Conservation (phyloP, 2,113 vertebrate genomes). For the Spheniscus mendiculus region DNA sequence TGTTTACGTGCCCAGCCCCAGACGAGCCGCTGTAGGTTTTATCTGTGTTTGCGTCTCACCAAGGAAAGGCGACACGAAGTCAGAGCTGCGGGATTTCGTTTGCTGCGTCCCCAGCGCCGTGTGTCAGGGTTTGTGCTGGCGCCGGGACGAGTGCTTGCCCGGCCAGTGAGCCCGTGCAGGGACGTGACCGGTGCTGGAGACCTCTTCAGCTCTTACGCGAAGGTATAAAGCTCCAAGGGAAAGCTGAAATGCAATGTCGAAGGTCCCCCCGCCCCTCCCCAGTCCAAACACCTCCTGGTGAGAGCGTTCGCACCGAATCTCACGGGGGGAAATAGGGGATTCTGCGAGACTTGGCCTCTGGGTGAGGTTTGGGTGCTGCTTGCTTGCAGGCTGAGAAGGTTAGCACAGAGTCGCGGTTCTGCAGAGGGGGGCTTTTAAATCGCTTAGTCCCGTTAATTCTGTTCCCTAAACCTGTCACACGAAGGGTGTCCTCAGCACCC, state of each 20-base stretch:
- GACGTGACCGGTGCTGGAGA: rapidly evolving
- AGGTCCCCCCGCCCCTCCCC: neutral
- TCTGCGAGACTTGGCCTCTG: neutral
- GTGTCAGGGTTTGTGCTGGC: neutral
- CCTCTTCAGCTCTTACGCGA: neutral
- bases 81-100: neutral
- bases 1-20: neutral
- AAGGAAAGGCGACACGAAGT: neutral
- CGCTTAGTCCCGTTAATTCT: rapidly evolving
- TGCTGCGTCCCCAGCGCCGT: rapidly evolving
- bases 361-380: neutral
- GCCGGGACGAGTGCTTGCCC: rapidly evolving
- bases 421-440: no score
- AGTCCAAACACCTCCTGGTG: neutral
- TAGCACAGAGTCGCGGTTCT: neutral
- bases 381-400: neutral
- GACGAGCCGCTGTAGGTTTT: neutral
- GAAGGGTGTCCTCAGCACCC: neutral
- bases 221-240: neutral
- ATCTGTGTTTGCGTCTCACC: neutral
- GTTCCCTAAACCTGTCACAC: neutral
- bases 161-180: rapidly evolving
- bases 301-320: neutral
- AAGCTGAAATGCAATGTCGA: neutral
- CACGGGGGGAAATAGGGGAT: neutral